These are phyloP conservation scores for Laspeyria flexula DNA, from an alignment of 2,888 invertebrate species.

Conservation along the genomic window DNA sequence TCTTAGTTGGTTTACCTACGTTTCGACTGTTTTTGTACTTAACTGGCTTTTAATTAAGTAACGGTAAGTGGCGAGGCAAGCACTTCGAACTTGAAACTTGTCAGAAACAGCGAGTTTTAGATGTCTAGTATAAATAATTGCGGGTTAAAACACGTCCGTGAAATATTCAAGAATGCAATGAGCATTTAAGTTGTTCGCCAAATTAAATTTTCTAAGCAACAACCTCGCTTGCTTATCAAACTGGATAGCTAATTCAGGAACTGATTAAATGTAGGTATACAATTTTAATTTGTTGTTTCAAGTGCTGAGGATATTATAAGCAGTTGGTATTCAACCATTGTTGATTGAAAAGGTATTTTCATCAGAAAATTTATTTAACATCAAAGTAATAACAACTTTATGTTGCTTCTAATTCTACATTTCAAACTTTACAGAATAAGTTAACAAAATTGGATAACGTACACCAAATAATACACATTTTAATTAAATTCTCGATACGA, in stretches of 20 bases:
- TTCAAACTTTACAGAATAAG: too few relatives aligned
- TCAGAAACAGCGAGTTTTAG: constrained; percentile 31
- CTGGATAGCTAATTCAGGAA: constrained; percentile 10
- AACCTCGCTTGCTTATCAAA: constrained; percentile 9
- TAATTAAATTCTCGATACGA: too few relatives aligned
- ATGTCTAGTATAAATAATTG: constrained; percentile 26
- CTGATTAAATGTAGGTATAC: constrained; percentile 24
- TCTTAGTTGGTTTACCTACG: constrained; percentile 25
- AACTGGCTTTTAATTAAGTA: constrained; percentile 42
- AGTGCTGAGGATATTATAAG: not conserved
- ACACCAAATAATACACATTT: too few relatives aligned
- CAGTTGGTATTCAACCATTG: not conserved
- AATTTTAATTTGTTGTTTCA: constrained; percentile 14
- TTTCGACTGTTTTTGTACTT: constrained; percentile 37
- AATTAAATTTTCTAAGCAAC: constrained; percentile 15
- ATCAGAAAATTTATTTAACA: not conserved
- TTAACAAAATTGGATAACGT: too few relatives aligned
- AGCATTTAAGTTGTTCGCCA: constrained; percentile 7
- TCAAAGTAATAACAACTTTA: not conserved
- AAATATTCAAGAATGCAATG: constrained; percentile 17
- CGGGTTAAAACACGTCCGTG: constrained; percentile 19
- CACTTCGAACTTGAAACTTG: constrained; percentile 24
- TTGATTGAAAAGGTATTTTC: not conserved
- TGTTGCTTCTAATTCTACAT: too few relatives aligned
- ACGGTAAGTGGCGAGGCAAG: constrained; percentile 19